Base-by-base conservation (phyloP, 2,888 invertebrate species). In the Spatulosminthurus flaviceps region DNA sequence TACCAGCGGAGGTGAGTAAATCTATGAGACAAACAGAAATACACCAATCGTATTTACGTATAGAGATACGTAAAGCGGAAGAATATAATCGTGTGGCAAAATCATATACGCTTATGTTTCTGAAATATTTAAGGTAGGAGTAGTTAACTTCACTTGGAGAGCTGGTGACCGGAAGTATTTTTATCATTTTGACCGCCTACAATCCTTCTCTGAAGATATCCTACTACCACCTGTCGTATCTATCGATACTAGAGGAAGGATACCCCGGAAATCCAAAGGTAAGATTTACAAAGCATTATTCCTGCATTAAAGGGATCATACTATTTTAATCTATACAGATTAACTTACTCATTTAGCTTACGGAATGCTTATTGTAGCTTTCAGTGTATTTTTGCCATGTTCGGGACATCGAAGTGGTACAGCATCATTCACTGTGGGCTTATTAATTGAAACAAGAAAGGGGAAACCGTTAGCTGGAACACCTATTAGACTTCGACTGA, bases 141-240 rank as follows among this genome's bases (percentile, higher is more conserved):
- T 92, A 87, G 95, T 95, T 0, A 95, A 95, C 88, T 95, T 96
- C 87, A 95, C 95, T 67, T 95, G 95, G 96, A 92, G 93, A 86
- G 93, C 95, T 0, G 94, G 94, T 22, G 89, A 90, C 83, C 84
- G 84, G 73, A 85, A 86, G 87, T 88, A 87, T 83, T 92, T 91
- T 86, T 96, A 96, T 87, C 92, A 95, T 87, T 96, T 96, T 87
- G 95, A 95, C 87, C 91, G 92, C 78, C 89, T 96, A 83, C 92
- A 94, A 86, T 95, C 95, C 9, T 93, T 92, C 86, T 94, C 96
- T 87, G 93, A 94, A 84, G 92, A 92, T 85, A 92, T 96, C 85
- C 87, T 96, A 79, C 92, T 94, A 87, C 92, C 95, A 42, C 96
- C 96, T n/a, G 91, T 93, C 66, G 91, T 96, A 73, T 95, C 96